Conservation (phyloP, 2,797 vertebrate genomes). For the Gallirallus australis region DNA sequence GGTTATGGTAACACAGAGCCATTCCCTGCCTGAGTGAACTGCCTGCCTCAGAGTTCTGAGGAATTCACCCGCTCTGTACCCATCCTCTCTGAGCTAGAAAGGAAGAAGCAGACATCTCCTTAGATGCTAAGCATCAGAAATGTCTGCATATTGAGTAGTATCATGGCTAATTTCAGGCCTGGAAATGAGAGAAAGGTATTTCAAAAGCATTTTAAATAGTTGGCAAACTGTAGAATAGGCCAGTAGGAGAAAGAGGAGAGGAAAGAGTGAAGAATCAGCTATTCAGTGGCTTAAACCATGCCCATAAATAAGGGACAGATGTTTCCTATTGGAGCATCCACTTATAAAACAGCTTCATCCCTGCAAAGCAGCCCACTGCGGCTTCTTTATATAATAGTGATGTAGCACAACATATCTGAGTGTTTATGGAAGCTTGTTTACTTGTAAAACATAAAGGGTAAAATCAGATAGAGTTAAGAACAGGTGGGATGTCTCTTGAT, state of each 20-base stretch:
- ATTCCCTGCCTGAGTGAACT: not conserved
- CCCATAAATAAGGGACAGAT: constrained; percentile 57
- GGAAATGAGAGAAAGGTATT: constrained; percentile 9
- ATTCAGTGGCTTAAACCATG: constrained; percentile 21
- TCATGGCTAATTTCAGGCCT: not conserved
- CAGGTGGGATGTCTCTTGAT: not conserved
- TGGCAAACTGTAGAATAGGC: not conserved
- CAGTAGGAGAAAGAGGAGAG: not conserved
- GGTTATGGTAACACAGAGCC: not conserved
- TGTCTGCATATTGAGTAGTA: not conserved
- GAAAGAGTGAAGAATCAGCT: not conserved
- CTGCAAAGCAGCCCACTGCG: not conserved
- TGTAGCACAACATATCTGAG: not conserved
- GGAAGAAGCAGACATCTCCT: not conserved
- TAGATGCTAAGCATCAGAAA: not conserved
- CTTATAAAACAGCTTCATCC: constrained; percentile 45
- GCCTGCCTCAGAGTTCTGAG: not conserved
- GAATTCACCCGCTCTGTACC: not conserved
- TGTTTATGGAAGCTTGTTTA: not conserved
- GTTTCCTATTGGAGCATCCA: constrained; percentile 51
- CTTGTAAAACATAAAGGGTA: not conserved
- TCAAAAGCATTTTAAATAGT: constrained; percentile 13
- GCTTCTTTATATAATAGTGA: constrained; percentile 15
- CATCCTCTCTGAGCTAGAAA: constrained; percentile 32
- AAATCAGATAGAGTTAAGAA: not conserved